phyloP scores from a whole-genome alignment of 1,140 invertebrate species.

The Hestina assimilis region DNA sequence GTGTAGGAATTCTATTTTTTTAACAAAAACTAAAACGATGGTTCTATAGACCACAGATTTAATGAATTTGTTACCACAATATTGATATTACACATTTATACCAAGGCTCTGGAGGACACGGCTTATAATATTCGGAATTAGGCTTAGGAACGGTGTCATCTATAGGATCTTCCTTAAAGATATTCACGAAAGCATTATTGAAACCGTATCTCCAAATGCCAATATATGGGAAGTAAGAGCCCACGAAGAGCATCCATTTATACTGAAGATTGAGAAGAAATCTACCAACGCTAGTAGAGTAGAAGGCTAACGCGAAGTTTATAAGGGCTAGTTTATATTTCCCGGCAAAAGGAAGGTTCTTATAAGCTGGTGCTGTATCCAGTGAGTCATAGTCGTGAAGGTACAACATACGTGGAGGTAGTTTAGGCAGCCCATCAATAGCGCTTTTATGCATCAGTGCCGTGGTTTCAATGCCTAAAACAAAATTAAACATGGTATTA shows the following conservation, averaged over 20 bases:
- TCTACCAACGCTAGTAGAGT: constrained; percentile 27
- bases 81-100: constrained; percentile 15
- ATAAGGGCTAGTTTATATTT: constrained; percentile 26
- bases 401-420: not conserved
- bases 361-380: constrained; percentile 23
- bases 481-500: not conserved
- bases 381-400: constrained; percentile 11
- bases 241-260: constrained; percentile 7
- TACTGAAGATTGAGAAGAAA: constrained; percentile 26
- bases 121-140: constrained; percentile 33
- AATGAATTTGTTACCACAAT: too few species aligned
- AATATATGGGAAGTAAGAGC: constrained; percentile 31
- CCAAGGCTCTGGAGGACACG: constrained; percentile 17
- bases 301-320: constrained; percentile 15
- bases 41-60: too few species aligned
- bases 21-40: too few species aligned
- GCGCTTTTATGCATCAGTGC: not conserved
- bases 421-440: not conserved
- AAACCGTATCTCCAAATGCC: constrained; percentile 30
- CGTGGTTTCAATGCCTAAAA: not conserved
- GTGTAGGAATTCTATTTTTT: too few species aligned
- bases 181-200: constrained; percentile 22
- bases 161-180: constrained; percentile 28
- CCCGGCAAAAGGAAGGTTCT: constrained; percentile 22
- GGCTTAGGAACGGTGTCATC: constrained; percentile 24